Conservation (phyloP, 2,888 invertebrate genomes). For the Heliconius cydno region DNA sequence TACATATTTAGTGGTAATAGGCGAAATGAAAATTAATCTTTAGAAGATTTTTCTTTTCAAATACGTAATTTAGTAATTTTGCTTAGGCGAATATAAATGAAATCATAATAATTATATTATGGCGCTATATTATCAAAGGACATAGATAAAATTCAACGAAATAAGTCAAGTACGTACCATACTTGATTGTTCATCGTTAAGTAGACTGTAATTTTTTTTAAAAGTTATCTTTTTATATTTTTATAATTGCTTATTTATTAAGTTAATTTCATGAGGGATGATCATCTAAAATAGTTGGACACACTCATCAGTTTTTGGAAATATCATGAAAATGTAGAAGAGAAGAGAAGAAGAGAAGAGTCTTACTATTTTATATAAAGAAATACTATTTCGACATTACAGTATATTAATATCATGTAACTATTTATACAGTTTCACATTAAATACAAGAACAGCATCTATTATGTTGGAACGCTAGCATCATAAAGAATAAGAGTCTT, state of each 20-base stretch:
- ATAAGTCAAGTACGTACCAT: too few relatives aligned
- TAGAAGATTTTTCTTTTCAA: not conserved
- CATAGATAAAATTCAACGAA: too few relatives aligned
- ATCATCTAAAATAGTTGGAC: not conserved
- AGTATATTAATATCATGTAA: not conserved
- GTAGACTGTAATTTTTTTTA: too few relatives aligned
- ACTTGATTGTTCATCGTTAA: too few relatives aligned
- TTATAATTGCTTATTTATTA: too few relatives aligned
- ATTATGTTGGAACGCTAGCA: constrained; percentile 20
- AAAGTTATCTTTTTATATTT: too few relatives aligned
- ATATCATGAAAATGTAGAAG: not conserved
- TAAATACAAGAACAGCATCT: not conserved
- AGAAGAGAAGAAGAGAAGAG: too few relatives aligned
- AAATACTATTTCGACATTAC: not conserved
- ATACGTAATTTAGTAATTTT: not conserved
- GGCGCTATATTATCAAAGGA: too few relatives aligned
- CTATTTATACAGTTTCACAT: constrained; percentile 6
- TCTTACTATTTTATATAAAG: not conserved
- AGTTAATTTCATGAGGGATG: too few relatives aligned
- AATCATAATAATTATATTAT: too few relatives aligned
- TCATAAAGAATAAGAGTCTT: constrained; percentile 35
- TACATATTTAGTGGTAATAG: not conserved
- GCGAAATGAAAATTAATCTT: not conserved
- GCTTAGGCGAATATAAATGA: too few relatives aligned
- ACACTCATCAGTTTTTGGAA: not conserved